Conservation (phyloP, 2,888 invertebrate species). For the Rotaria magnacalcarata region DNA sequence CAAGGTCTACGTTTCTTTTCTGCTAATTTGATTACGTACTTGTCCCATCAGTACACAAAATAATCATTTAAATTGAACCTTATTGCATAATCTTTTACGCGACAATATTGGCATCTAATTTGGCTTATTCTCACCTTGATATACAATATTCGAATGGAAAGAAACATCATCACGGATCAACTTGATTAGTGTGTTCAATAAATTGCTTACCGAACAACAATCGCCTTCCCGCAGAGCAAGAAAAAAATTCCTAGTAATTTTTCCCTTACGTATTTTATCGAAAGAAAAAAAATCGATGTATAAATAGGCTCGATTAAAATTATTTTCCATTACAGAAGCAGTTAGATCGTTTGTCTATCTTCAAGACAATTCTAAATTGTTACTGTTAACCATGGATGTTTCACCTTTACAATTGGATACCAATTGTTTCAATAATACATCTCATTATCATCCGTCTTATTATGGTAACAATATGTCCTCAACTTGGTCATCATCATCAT, state of each 20-base stretch:
- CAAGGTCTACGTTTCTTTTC: background rate
- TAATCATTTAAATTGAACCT: background rate
- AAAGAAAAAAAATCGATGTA: background rate
- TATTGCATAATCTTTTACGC: background rate
- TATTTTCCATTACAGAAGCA: background rate
- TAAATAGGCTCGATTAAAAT: background rate
- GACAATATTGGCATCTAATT: background rate
- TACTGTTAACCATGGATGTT: background rate
- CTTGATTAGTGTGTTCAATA: background rate
- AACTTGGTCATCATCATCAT: background rate
- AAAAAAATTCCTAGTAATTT: background rate
- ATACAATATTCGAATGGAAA: background rate
- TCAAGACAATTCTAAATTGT: background rate
- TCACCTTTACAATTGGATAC: conserved; percentile 7
- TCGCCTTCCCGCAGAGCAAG: background rate
- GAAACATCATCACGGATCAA: background rate
- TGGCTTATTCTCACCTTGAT: conserved; percentile 22
- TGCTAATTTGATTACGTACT: conserved; percentile 21
- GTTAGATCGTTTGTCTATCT: background rate
- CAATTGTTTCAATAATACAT: background rate
- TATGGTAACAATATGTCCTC: background rate
- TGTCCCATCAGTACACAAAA: background rate
- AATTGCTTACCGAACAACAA: conserved; percentile 31
- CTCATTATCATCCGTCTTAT: background rate
- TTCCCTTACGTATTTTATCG: background rate